A percentile compares a stretch with the other conserved stretches of the same genome.
Evolutionary conservation across 1,140 invertebrate genomes (phyloP).

Genomic region (Aplysia californica): DNA sequence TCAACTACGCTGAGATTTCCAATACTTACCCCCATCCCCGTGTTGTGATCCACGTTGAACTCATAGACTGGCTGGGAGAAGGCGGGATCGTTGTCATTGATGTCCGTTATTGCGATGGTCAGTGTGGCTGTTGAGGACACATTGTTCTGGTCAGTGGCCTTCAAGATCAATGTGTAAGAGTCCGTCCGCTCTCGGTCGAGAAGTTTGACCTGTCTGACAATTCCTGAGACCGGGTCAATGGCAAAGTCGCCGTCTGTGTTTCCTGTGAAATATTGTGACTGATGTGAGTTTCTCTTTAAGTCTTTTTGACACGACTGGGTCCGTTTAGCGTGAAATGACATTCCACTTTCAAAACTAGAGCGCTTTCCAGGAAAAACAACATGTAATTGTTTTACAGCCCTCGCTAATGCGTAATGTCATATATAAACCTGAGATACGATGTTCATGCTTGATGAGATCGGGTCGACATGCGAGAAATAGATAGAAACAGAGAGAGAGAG

Average conservation of each 20-base stretch:
- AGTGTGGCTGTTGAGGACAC: background rate
- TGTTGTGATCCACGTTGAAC: background rate
- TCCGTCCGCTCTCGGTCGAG: slow-evolving; percentile 7
- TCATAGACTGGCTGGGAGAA: background rate
- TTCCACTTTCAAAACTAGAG: no score
- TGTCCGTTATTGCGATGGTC: background rate
- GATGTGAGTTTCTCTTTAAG: no score
- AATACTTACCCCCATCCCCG: background rate
- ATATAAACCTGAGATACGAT: no score
- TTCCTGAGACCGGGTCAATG: background rate
- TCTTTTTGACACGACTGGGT: no score
- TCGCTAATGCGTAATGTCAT: no score
- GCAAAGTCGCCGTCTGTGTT: slow-evolving; percentile 5
- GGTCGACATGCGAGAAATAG: no score
- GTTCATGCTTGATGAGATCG: no score
- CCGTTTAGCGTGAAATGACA: no score
- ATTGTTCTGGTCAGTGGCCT: background rate
- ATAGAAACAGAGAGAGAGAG: no score
- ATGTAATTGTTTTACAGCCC: no score
- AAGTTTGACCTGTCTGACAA: background rate
- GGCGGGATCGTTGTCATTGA: slow-evolving; percentile 12
- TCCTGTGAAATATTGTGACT: no score
- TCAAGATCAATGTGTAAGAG: background rate
- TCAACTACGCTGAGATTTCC: background rate
- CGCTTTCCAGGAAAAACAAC: no score